Evolutionary conservation across 30 jellyfish, hydroid and myxozoan genomes (phyloP).

Genomic region (Pelagia noctiluca): DNA sequence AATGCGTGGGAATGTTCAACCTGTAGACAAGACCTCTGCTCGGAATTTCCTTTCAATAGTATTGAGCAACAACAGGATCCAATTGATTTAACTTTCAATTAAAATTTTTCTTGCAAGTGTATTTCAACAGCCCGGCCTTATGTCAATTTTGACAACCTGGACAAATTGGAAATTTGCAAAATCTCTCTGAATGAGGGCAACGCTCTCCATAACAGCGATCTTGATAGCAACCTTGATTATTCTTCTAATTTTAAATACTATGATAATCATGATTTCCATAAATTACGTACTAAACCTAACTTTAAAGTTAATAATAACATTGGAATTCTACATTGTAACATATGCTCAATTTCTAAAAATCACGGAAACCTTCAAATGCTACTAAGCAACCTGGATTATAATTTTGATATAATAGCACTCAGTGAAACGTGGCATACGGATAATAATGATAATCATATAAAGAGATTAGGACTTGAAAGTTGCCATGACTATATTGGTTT

Average conservation of each 20-base stretch:
- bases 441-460: neutral
- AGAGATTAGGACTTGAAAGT: neutral
- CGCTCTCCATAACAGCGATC: slow-evolving; percentile 1
- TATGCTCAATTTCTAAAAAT: neutral
- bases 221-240: neutral
- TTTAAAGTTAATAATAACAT: neutral
- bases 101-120: neutral
- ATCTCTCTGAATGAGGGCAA: neutral
- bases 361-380: neutral
- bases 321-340: neutral
- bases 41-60: neutral
- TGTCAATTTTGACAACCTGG: neutral
- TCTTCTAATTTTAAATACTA: neutral
- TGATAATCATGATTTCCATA: neutral
- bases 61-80: too few relatives aligned
- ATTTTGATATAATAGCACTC: neutral
- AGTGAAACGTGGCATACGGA: neutral
- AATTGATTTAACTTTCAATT: neutral
- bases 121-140: slow-evolving; percentile 1
- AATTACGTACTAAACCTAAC: neutral
- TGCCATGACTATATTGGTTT: neutral
- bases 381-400: slow-evolving; percentile 1
- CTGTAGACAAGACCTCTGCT: slow-evolving; percentile 4
- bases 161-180: neutral
- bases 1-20: slow-evolving; percentile 6